phyloP scores from a whole-genome alignment of 2,888 invertebrate genomes.

The Lapara coniferarum region DNA sequence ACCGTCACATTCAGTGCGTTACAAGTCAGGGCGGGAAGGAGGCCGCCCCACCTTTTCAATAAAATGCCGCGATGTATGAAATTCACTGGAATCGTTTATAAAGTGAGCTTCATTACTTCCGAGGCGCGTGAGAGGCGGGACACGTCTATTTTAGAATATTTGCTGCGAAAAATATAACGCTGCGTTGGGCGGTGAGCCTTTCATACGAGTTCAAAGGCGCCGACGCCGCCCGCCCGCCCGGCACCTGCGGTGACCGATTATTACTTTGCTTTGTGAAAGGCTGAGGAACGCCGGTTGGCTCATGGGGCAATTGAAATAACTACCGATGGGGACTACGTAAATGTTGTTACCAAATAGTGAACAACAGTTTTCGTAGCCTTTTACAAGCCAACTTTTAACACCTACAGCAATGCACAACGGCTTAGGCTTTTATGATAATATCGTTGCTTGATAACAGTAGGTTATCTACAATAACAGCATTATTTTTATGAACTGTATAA shows the following conservation, averaged over 20 bases:
- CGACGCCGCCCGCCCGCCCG: slow-evolving; percentile 40
- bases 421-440: too few species aligned
- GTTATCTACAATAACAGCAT: too few species aligned
- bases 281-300: background rate
- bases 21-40: slow-evolving; percentile 42
- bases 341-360: too few species aligned
- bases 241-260: slow-evolving; percentile 50
- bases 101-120: slow-evolving; percentile 75
- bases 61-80: slow-evolving; percentile 66
- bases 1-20: slow-evolving; percentile 41
- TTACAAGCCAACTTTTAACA: too few species aligned
- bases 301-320: too few species aligned
- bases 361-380: too few species aligned
- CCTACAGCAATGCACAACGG: too few species aligned
- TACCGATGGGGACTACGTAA: too few species aligned
- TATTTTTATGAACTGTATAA: too few species aligned
- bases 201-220: slow-evolving; percentile 54
- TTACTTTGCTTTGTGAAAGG: slow-evolving; percentile 39
- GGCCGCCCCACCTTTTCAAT: slow-evolving; percentile 60
- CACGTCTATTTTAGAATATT: slow-evolving; percentile 67
- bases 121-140: slow-evolving; percentile 42
- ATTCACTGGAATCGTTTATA: slow-evolving; percentile 69
- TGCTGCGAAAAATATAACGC: slow-evolving; percentile 55
- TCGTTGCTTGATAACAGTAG: too few species aligned
- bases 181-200: slow-evolving; percentile 42